Evolutionary conservation across 2,888 invertebrate genomes (phyloP).

Genomic region (Campoplex nolae): DNA sequence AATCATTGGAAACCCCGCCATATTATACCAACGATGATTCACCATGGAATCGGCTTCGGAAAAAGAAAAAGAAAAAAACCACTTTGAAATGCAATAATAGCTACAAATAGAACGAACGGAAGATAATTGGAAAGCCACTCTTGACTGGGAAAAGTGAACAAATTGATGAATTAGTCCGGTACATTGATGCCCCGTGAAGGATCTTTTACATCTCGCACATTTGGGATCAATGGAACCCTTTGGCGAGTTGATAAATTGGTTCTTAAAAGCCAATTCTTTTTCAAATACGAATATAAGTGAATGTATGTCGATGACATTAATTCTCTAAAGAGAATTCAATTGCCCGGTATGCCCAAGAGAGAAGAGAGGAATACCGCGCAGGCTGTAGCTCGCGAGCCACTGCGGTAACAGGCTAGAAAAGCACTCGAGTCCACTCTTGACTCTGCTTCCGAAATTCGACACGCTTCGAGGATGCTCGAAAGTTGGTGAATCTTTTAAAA

Average conservation of each 20-base stretch:
- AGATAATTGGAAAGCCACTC: not conserved
- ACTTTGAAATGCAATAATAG: slow-evolving; percentile 28
- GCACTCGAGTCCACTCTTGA: slow-evolving; percentile 64
- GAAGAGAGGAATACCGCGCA: slow-evolving; percentile 18
- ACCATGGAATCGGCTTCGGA: slow-evolving; percentile 54
- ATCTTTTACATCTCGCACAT: not conserved
- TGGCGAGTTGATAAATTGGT: not conserved
- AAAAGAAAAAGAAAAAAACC: slow-evolving; percentile 10
- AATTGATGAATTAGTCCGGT: not conserved
- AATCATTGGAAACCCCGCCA: slow-evolving; percentile 84
- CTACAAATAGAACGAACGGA: not conserved
- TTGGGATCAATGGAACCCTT: not conserved
- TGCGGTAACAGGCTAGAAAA: slow-evolving; percentile 49
- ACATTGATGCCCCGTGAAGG: not conserved
- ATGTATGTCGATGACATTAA: slow-evolving; percentile 18
- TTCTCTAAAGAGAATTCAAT: slow-evolving; percentile 58
- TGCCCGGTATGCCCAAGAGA: slow-evolving; percentile 1
- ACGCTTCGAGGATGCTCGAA: slow-evolving; percentile 62
- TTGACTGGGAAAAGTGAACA: not conserved
- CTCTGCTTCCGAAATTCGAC: slow-evolving; percentile 71
- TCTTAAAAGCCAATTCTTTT: too few relatives aligned
- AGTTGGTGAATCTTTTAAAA: slow-evolving; percentile 35
- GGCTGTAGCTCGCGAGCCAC: slow-evolving; percentile 34
- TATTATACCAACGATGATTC: slow-evolving; percentile 79
- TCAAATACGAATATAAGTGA: not conserved